Evolutionary conservation across 1,140 invertebrate species (phyloP).

Genomic region (Teleopsis dalmanni): DNA sequence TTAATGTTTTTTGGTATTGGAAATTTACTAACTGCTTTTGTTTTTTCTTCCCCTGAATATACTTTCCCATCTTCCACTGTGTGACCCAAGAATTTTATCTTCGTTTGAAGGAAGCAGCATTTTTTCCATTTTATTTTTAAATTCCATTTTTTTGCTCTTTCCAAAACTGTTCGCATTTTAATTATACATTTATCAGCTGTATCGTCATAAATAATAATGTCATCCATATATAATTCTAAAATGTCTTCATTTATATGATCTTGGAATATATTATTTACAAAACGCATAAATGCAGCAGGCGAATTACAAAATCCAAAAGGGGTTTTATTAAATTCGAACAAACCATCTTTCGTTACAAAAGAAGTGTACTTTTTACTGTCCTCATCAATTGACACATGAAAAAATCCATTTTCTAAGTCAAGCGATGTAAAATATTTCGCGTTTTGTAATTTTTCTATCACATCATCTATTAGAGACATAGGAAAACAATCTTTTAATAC

Average conservation of each 20-base stretch:
- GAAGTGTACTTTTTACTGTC: slow-evolving; percentile 36
- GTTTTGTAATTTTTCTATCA: slow-evolving; percentile 31
- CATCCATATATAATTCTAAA: slow-evolving; percentile 24
- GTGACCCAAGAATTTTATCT: slow-evolving; percentile 25
- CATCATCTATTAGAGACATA: slow-evolving; percentile 45
- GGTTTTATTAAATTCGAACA: slow-evolving; percentile 44
- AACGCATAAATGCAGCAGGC: slow-evolving; percentile 39
- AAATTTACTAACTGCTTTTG: slow-evolving; percentile 28
- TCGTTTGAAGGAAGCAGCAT: slow-evolving; percentile 44
- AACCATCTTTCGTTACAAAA: slow-evolving; percentile 40
- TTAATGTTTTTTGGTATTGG: slow-evolving; percentile 18
- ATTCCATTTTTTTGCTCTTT: slow-evolving; percentile 21
- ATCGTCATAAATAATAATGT: slow-evolving; percentile 22
- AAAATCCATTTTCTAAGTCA: slow-evolving; percentile 45
- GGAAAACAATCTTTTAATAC: slow-evolving; percentile 13
- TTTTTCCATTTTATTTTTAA: slow-evolving; percentile 46
- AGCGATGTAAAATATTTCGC: neutral
- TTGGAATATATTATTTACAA: slow-evolving; percentile 33
- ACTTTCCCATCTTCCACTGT: slow-evolving; percentile 13
- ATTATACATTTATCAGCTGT: slow-evolving; percentile 24
- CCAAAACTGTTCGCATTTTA: slow-evolving; percentile 1
- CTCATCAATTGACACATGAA: slow-evolving; percentile 34
- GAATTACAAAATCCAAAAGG: slow-evolving; percentile 47
- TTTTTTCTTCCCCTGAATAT: slow-evolving; percentile 20
- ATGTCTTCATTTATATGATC: slow-evolving; percentile 7